A percentile compares a stretch with the other conserved stretches of the same genome.
phyloP scores from a whole-genome alignment of 2,113 vertebrate genomes.

The Anser brachyrhynchus region DNA sequence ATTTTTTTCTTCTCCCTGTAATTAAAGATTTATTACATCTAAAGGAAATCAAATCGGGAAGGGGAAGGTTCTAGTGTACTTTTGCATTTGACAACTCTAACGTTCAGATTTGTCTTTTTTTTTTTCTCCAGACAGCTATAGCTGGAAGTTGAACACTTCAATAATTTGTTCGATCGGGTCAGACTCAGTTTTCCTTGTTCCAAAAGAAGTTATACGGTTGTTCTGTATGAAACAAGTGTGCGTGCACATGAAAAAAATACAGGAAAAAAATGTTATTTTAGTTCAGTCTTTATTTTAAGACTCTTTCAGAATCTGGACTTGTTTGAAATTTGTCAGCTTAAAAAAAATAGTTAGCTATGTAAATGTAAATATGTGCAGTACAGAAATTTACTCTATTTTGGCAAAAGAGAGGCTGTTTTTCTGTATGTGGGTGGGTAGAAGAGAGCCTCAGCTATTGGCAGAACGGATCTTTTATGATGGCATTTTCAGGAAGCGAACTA shows the following conservation, averaged over 20 bases:
- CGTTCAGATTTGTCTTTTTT: background rate
- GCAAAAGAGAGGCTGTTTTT: background rate
- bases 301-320: background rate
- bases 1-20: background rate
- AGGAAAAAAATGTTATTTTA: background rate
- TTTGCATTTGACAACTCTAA: background rate
- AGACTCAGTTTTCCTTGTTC: background rate
- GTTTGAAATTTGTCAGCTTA: background rate
- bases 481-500: background rate
- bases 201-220: background rate
- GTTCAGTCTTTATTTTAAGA: background rate
- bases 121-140: background rate
- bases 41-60: background rate
- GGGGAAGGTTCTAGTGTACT: background rate
- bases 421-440: background rate
- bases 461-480: background rate
- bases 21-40: background rate
- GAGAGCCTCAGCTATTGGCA: background rate
- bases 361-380: background rate
- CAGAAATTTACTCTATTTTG: background rate
- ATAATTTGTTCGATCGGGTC: background rate
- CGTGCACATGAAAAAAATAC: background rate
- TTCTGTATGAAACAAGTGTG: background rate
- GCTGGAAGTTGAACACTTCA: background rate
- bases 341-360: background rate